Evolutionary conservation across 1,140 invertebrate genomes (phyloP).

Genomic region (Sogatella furcifera): DNA sequence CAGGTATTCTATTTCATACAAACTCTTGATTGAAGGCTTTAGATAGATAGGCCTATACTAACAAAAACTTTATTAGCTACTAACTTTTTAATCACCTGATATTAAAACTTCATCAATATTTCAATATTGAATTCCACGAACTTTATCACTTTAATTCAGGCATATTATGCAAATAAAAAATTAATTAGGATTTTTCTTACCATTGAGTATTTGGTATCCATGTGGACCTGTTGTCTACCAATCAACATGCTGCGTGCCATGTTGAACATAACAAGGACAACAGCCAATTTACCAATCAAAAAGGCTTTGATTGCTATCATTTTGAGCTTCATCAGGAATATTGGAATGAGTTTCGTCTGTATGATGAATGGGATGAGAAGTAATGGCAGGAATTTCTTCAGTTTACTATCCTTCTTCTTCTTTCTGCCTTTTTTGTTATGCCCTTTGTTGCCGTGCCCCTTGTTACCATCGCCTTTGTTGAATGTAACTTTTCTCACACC

Average conservation of each 20-base stretch:
- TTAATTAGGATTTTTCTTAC: not conserved
- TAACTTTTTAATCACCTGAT: too few relatives aligned
- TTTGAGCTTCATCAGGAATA: constrained; percentile 24
- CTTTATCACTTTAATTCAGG: too few relatives aligned
- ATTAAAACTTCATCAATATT: too few relatives aligned
- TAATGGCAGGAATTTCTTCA: constrained; percentile 20
- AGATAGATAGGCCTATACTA: too few relatives aligned
- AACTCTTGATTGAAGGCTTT: too few relatives aligned
- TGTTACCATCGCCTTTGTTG: too few relatives aligned
- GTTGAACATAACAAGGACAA: constrained; percentile 20
- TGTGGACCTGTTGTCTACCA: not conserved
- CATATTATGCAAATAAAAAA: too few relatives aligned
- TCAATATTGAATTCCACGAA: too few relatives aligned
- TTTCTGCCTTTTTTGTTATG: constrained; percentile 9
- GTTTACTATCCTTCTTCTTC: constrained; percentile 20
- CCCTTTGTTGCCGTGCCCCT: too few relatives aligned
- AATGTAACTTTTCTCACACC: too few relatives aligned
- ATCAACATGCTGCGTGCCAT: constrained; percentile 10
- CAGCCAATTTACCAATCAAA: constrained; percentile 21
- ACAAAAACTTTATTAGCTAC: too few relatives aligned
- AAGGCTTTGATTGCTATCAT: constrained; percentile 24
- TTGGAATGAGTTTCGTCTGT: constrained; percentile 20
- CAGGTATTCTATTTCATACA: too few relatives aligned
- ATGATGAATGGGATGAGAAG: constrained; percentile 23
- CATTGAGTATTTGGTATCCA: not conserved